Conservation (phyloP, 2,888 invertebrate genomes). For the Eupithecia pulchellata region DNA sequence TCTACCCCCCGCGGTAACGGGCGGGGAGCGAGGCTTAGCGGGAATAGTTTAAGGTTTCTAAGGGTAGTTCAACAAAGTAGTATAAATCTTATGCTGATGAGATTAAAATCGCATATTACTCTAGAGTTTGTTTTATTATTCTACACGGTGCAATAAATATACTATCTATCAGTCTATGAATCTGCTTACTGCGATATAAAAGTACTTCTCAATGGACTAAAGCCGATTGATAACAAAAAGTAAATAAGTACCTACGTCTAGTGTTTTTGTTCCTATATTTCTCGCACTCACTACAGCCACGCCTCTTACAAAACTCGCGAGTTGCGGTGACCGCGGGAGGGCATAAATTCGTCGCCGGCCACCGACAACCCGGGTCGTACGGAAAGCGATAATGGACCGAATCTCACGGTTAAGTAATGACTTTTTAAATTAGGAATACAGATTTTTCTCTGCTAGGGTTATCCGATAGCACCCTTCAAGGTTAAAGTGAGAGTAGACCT, state of each 20-base stretch:
- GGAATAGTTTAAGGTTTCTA: neutral
- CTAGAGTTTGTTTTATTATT: no score
- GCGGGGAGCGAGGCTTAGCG: constrained; percentile 31
- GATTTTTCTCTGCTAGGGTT: neutral
- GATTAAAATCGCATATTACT: no score
- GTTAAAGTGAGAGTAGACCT: neutral
- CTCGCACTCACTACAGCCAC: constrained; percentile 27
- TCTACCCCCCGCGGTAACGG: constrained; percentile 53
- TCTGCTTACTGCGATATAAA: no score
- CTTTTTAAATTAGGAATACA: constrained; percentile 9
- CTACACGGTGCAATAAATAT: no score
- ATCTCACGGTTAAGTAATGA: constrained; percentile 55
- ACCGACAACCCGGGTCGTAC: constrained; percentile 51
- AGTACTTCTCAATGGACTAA: no score
- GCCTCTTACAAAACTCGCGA: constrained; percentile 49
- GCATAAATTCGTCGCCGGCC: constrained; percentile 65
- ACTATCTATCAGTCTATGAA: no score
- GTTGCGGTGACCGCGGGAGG: constrained; percentile 60
- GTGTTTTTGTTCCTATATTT: neutral
- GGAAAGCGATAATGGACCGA: constrained; percentile 61
- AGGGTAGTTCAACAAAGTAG: no score
- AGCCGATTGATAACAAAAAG: no score
- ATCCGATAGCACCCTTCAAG: neutral
- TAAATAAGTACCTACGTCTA: neutral
- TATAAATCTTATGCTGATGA: no score